Evolutionary conservation across 1,140 invertebrate genomes (phyloP), one percentile per base, ranked within the genome.

Genomic region (Pristionchus pacificus): DNA sequence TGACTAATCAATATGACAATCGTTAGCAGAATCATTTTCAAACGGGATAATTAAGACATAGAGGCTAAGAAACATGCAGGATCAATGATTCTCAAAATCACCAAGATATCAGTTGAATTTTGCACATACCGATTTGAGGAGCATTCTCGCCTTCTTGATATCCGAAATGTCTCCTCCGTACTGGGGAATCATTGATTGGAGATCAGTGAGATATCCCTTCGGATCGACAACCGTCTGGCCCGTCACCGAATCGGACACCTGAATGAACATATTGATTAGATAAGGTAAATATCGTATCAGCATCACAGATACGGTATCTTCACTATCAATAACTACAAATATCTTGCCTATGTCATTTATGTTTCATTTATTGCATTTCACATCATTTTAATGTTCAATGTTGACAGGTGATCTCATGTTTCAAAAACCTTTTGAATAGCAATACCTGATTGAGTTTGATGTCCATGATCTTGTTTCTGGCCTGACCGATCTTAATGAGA

Each of bases 141-240:
- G 85, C 61, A 61, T 73, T 49, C 71, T 6, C 19, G 70, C 70
- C 85, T 98, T 99, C 84, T 99, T 99, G 2, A 98, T 96, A 83
- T 99, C 96, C 86, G 95, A 96, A 31, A 98, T 97, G 84, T 99
- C 96, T 13, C 94, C 95, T 6, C 95, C 95, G 85, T 97, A 94
- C 24, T 92, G 92, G 0, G 96, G 96, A 77, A 98, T 93, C 93
- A 98, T 98, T 55, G 93, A 96, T 83, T 98, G 95, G 32, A 99
- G 86, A 86, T 98, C 95, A 2, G 97, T 99, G 10, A 99, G 87
- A 84, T 99, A 99, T 14, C 96, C 96, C 86, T 98, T 98, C 0
- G 97, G 96, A 88, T 99, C 97, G 1, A 99, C 95, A 0, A 98
- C 96, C 25, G 97, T 99, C 87, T 99, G 97, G 2, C 97, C 97